Evolutionary conservation across 2,797 vertebrate genomes (phyloP), one percentile per base, ranked within the genome.

Genomic region (Pseudomugil tenellus): DNA sequence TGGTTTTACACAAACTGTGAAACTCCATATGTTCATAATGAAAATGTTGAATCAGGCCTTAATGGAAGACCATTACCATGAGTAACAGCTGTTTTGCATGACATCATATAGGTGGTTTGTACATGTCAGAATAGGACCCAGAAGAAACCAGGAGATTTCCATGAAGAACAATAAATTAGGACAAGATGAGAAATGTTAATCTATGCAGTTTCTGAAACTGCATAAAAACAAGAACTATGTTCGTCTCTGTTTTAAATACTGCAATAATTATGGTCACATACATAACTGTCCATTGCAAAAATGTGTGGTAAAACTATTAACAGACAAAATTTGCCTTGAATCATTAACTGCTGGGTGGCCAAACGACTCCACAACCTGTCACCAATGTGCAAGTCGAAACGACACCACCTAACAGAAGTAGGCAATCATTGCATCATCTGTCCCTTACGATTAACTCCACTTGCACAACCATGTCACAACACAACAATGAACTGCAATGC

Each of bases 401-500:
- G 35, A 61, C 35, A 60, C 46, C 51, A 48, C 53, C n/a, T 19
- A 35, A 56, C 13, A 51, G 63, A 52, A 59, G 35, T 34, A 9
- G 12, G 64, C 28, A 41, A 9, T 51, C 23, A 29, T 61, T 70
- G 71, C 73, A 67, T 84, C 85, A 86, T 84, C 51, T 23, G 25
- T 41, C 17, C 55, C 61, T 61, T n/a, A 66, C 16, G 29, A 17
- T 55, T 23, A 37, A 60, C 67, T 11, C n/a, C 60, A 63, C 48
- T 39, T 10, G 4, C 0, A 37, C 71, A 64, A 52, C 9, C 71
- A 61, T 43, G 43, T 72, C 75, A 74, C 55, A 64, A 67, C 74
- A 2, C 77, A 76, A 72, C 69, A 23, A 52, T 63, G 76, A 70
- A 68, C 78, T 79, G 75, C 75, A 63, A 76, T 79, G 80, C 71